phyloP scores from a whole-genome alignment of 2,888 invertebrate genomes.

The Sphaeridia pumilis region DNA sequence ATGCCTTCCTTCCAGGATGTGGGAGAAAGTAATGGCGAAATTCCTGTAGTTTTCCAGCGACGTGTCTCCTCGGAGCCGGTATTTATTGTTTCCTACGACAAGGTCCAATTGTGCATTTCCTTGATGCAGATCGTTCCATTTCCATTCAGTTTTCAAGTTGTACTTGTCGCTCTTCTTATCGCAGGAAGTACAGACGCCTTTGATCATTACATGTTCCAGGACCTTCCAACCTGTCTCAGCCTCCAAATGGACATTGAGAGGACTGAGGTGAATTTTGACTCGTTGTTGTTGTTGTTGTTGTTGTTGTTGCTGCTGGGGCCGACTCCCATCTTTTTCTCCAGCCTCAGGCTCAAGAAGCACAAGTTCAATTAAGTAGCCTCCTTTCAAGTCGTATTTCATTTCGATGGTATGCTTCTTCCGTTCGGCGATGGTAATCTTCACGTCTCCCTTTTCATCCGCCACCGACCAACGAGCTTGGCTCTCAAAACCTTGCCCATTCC shows the following conservation, averaged over 20 bases:
- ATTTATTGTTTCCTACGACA: constrained; percentile 12
- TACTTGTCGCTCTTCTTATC: constrained; percentile 8
- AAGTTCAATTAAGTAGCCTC: constrained; percentile 20
- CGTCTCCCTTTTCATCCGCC: neutral
- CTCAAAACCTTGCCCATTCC: constrained; percentile 20
- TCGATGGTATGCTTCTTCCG: neutral
- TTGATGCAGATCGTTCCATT: constrained; percentile 16
- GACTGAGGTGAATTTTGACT: neutral
- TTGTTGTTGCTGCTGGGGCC: too few relatives aligned
- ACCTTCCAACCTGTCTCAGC: constrained; percentile 24
- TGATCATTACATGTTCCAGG: constrained; percentile 20
- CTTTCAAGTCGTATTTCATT: constrained; percentile 27
- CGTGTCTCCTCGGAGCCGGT: constrained; percentile 23
- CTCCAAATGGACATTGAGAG: neutral
- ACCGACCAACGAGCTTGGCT: constrained; percentile 5
- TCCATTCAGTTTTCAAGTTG: constrained; percentile 18
- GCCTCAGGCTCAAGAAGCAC: neutral
- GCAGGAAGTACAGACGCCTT: constrained; percentile 11
- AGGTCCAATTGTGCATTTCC: constrained; percentile 14
- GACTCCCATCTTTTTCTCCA: neutral
- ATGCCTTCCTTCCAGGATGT: constrained; percentile 1
- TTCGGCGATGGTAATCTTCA: neutral
- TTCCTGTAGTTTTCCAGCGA: constrained; percentile 30
- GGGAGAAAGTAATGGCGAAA: constrained; percentile 18
- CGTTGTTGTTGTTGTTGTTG: too few relatives aligned